Base-by-base conservation (phyloP, 2,113 vertebrate species). In the Elephantulus edwardii region DNA sequence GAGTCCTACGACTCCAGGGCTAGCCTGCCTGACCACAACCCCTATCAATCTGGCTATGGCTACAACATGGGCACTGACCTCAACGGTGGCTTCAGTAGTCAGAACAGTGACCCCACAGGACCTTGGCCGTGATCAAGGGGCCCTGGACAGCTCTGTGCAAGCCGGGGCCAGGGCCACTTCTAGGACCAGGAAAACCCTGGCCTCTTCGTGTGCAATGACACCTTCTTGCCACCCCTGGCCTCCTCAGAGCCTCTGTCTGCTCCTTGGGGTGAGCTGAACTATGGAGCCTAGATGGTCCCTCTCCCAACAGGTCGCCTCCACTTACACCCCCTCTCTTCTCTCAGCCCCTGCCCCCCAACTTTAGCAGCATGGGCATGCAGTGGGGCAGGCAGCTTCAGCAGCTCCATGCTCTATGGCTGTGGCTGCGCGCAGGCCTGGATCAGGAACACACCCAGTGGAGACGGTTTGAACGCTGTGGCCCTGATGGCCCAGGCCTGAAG, bases 1-100 rank as follows among this genome's bases (percentile, higher is more conserved):
- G 97, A 98, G 64, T 96, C 98, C 1, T 98, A 97, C 1, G 96
- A 98, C 87, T 97, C 98, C 13, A 94, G 97, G n/a, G 86, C 97
- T 1, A 94, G 97, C 0, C 62, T 98, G 77, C 94, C 93, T 0
- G 97, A 98, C 42, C 97, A 95, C 2, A 97, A 97, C 76, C 40
- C 96, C 3, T 98, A 97, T 86, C 95, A 96, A 6, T 83, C 97
- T 1, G 86, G 92, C 92, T 98, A 97, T 54, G 94, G 95, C 44
- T 98, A 95, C 68, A 90, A 96, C 71, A 94, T 93, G 64, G 97
- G 97, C 0, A 26, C 88, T 1, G 95, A 97, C 48, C 95, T 93
- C 3, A 94, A 86, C 2, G 97, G 97, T 56, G 92, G 97, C 88
- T 97, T 97, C 24, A 96, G 96, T 8, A 93, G 94, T 90, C 97